Conservation (phyloP, 2,113 vertebrate genomes). For the Chaetodon trifascialis region DNA sequence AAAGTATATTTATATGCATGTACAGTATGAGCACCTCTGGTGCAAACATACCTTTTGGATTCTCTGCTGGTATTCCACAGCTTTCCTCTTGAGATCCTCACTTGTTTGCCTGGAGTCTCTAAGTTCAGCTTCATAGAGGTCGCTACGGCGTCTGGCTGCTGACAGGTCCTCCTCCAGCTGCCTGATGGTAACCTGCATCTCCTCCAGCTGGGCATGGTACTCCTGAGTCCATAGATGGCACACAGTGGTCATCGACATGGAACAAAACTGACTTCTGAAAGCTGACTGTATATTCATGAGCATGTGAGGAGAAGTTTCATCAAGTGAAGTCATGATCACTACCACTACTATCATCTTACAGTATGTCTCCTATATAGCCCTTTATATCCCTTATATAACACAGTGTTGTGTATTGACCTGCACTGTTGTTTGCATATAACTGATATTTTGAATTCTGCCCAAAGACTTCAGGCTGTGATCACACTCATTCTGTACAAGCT, state of each 20-base stretch:
- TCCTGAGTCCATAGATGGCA: constrained; percentile 82
- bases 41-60: constrained; percentile 91
- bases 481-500: constrained; percentile 9
- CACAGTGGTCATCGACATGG: constrained; percentile 5
- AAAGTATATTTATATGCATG: background rate
- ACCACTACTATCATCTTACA: background rate
- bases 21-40: background rate
- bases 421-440: background rate
- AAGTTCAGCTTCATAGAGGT: constrained; percentile 95
- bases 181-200: constrained; percentile 97
- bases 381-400: too few relatives aligned
- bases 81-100: constrained; percentile 97
- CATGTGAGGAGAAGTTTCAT: background rate
- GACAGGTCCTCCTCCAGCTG: constrained; percentile 98
- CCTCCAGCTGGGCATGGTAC: constrained; percentile 98
- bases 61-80: constrained; percentile 95
- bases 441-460: constrained; percentile 8
- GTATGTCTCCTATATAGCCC: too few relatives aligned
- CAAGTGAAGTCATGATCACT: background rate
- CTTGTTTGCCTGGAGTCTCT: constrained; percentile 94
- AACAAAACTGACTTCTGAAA: background rate
- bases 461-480: constrained; percentile 3
- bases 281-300: background rate
- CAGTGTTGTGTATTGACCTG: too few relatives aligned
- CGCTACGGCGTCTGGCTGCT: constrained; percentile 94